A percentile compares a stretch with the other conserved stretches of the same genome.
phyloP scores from a whole-genome alignment of 2,113 vertebrate genomes.

The Catharus fuscescens region DNA sequence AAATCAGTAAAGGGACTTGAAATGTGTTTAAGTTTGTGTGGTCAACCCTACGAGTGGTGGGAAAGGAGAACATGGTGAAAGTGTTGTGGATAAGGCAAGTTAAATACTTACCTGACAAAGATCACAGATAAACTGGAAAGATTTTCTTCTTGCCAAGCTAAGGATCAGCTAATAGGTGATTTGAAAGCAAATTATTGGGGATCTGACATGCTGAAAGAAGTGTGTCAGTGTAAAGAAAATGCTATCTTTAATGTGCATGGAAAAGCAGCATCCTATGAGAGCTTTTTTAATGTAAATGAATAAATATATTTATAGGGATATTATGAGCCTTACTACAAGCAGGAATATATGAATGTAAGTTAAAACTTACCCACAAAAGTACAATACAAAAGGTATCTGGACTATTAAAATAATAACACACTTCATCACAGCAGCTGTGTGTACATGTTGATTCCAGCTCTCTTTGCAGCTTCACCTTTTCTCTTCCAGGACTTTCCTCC shows the following conservation, averaged over 20 bases:
- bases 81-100: neutral
- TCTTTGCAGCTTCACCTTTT: conserved; percentile 34
- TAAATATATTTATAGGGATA: neutral
- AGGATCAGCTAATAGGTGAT: neutral
- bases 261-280: neutral
- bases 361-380: neutral
- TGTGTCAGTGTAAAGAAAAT: neutral
- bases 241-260: neutral
- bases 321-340: neutral
- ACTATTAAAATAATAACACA: neutral
- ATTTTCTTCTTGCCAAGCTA: neutral
- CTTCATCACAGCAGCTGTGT: neutral
- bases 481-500: conserved; percentile 86
- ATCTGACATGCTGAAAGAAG: neutral
- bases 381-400: neutral
- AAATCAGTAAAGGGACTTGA: neutral
- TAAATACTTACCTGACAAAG: neutral
- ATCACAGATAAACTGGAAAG: neutral
- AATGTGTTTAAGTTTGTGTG: neutral
- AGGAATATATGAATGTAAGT: neutral
- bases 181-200: neutral
- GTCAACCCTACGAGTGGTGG: neutral
- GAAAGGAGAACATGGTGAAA: neutral
- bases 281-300: neutral
- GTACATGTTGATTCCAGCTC: neutral